These are phyloP conservation scores for Melanotaenia boesemani DNA, from an alignment of 2,797 vertebrate genomes.

Conservation along the genomic window DNA sequence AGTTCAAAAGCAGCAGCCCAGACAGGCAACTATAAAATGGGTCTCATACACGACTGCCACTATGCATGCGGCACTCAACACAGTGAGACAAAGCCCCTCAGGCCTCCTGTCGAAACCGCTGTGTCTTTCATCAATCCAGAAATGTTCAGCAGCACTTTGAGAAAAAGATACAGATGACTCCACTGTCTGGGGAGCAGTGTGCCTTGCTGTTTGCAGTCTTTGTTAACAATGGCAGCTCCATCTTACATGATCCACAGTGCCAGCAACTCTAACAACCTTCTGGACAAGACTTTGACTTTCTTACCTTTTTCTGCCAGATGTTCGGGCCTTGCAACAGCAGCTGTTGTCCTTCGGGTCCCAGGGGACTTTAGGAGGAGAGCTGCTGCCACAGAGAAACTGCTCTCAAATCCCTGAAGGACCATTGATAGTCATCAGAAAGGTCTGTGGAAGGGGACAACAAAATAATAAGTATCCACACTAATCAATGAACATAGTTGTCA, in stretches of 20 bases:
- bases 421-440: conserved; percentile 69
- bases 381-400: conserved; percentile 54
- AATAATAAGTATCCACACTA: conserved; percentile 36
- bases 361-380: conserved; percentile 26
- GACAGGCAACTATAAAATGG: conserved; percentile 13
- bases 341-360: conserved; percentile 62
- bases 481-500: conserved; percentile 23
- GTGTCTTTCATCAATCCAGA: conserved; percentile 53
- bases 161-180: conserved; percentile 51
- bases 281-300: conserved; percentile 65
- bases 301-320: conserved; percentile 70
- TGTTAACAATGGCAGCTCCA: conserved; percentile 48
- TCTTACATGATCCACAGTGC: conserved; percentile 45
- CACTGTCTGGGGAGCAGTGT: conserved; percentile 41
- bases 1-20: too few species aligned
- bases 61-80: conserved; percentile 42
- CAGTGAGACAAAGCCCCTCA: conserved; percentile 40
- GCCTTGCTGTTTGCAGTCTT: conserved; percentile 43
- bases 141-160: conserved; percentile 49
- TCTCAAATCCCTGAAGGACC: conserved; percentile 60
- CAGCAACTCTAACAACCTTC: conserved; percentile 53
- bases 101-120: conserved; percentile 55
- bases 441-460: conserved; percentile 75
- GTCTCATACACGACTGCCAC: conserved; percentile 24
- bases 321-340: conserved; percentile 59